Evolutionary conservation across 2,888 invertebrate genomes (phyloP).

Genomic region (Iselma pallidipennis): DNA sequence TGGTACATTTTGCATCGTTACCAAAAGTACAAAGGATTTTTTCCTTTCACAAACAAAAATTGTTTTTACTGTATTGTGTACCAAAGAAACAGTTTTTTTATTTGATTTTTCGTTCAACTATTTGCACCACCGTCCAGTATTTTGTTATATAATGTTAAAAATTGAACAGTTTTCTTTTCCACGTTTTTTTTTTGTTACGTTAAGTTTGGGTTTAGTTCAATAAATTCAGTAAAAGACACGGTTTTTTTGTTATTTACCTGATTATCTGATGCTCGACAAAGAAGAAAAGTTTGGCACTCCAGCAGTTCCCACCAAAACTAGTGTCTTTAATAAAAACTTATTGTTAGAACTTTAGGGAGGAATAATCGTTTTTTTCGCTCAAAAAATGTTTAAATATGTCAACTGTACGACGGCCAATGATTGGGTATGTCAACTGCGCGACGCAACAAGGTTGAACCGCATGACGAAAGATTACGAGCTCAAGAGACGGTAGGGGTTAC

Average conservation of each 20-base stretch:
- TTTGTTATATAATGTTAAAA: not conserved
- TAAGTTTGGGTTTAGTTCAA: constrained; percentile 24
- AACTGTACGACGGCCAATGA: too few relatives aligned
- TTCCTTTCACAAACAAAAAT: not conserved
- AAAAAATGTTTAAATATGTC: too few relatives aligned
- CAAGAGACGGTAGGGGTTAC: too few relatives aligned
- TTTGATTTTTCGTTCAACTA: not conserved
- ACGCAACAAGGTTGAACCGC: too few relatives aligned
- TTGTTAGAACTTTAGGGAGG: too few relatives aligned
- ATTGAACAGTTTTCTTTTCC: not conserved
- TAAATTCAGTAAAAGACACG: constrained; percentile 14
- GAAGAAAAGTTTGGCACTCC: too few relatives aligned
- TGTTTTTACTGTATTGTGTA: not conserved
- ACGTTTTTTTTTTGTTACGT: constrained; percentile 16
- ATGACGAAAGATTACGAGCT: too few relatives aligned
- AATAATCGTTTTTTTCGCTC: too few relatives aligned
- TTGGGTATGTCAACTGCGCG: too few relatives aligned
- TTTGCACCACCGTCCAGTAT: constrained; percentile 2
- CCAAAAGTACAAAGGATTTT: not conserved
- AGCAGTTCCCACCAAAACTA: too few relatives aligned
- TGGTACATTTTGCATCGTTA: not conserved
- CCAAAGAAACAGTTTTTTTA: not conserved
- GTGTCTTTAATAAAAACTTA: too few relatives aligned
- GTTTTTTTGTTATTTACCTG: not conserved
- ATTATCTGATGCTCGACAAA: too few relatives aligned